Evolutionary conservation across 53 echinoderm and acorn worm genomes (phyloP).

Genomic region (Hippasteria phrygiana): DNA sequence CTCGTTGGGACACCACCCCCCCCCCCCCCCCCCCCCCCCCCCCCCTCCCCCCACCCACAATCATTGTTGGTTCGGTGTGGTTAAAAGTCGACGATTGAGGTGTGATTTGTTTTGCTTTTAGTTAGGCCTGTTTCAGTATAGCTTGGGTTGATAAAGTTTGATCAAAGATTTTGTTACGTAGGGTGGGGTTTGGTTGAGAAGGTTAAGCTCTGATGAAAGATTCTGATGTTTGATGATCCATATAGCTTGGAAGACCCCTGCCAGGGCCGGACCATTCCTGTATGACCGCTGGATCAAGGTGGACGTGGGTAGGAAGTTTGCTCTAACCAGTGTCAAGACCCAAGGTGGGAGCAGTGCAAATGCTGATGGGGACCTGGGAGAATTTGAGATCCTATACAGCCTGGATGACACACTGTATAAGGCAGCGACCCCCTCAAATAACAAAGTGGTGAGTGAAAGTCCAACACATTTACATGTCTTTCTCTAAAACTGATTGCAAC

Average conservation of each 20-base stretch:
- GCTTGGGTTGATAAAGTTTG: background rate
- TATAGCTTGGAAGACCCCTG: constrained; percentile 84
- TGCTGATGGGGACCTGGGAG: constrained; percentile 75
- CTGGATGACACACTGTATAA: constrained; percentile 78
- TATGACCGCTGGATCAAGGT: constrained; percentile 81
- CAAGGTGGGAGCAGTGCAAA: constrained; percentile 77
- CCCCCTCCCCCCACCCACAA: too few species aligned
- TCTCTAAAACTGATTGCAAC: too few species aligned
- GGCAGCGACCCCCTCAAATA: constrained; percentile 49
- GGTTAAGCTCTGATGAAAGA: background rate
- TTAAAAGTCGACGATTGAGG: too few species aligned
- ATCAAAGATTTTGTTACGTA: background rate
- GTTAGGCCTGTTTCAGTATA: background rate
- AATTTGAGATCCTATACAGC: constrained; percentile 84
- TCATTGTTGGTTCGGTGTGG: too few species aligned
- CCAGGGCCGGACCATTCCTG: constrained; percentile 73
- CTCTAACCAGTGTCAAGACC: constrained; percentile 69
- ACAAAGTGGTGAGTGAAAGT: constrained; percentile 46
- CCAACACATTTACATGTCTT: too few species aligned
- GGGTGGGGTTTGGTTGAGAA: background rate
- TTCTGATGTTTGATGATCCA: background rate
- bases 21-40: too few species aligned
- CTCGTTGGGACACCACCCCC: too few species aligned
- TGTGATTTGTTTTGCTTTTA: background rate
- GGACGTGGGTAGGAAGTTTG: constrained; percentile 76